Percentiles rank a stretch among this genome's conserved stretches.
Conservation (phyloP, 2,888 invertebrate species). For the Brenthis daphne region DNA sequence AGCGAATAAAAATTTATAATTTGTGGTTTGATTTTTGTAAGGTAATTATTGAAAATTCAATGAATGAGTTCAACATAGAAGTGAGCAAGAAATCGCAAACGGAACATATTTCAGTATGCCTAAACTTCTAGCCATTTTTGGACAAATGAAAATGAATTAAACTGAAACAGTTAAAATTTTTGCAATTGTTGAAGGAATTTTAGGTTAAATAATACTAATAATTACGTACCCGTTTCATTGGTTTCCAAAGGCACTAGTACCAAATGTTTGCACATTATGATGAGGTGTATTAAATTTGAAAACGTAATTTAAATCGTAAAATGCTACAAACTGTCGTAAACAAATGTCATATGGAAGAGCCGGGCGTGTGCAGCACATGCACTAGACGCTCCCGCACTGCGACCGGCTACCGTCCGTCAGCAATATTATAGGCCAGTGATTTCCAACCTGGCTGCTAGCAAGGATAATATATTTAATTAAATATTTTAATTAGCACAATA, state of each 20-base stretch:
- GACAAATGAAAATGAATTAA: too few relatives aligned
- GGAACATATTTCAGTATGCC: too few relatives aligned
- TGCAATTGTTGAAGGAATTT: neutral
- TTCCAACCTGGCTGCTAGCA: conserved; percentile 27
- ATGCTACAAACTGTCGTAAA: conserved; percentile 4
- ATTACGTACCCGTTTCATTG: conserved; percentile 59
- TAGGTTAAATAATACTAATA: conserved; percentile 21
- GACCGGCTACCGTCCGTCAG: conserved; percentile 32
- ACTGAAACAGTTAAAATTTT: neutral
- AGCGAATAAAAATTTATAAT: neutral
- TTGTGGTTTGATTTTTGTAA: neutral
- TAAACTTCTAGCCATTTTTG: too few relatives aligned
- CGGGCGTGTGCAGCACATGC: conserved; percentile 33
- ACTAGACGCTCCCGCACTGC: conserved; percentile 36
- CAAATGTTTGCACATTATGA: conserved; percentile 67
- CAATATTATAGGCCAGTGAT: conserved; percentile 33
- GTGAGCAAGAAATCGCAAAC: too few relatives aligned
- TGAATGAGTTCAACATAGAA: neutral
- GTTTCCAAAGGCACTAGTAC: conserved; percentile 62
- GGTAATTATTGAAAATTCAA: neutral
- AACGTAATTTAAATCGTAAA: conserved; percentile 9
- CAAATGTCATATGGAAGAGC: conserved; percentile 16
- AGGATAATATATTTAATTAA: neutral
- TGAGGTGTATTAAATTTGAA: neutral
- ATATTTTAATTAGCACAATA: too few relatives aligned